Evolutionary conservation across 2,888 invertebrate species (phyloP), one percentile per base, ranked within the genome.

Genomic region (Caenorhabditis panamensis): DNA sequence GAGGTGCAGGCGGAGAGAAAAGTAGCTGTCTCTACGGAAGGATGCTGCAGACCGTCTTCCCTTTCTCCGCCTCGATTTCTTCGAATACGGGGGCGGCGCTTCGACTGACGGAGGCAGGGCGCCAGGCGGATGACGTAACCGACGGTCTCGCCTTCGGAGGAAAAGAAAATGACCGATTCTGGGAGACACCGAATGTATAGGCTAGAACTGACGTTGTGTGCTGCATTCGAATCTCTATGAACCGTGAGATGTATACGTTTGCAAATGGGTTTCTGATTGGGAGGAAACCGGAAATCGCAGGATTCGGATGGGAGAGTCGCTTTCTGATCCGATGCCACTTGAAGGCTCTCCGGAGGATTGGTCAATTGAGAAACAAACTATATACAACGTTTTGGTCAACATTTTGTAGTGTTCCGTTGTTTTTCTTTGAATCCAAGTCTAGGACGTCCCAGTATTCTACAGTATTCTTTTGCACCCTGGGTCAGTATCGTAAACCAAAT

Each of bases 221-320:
- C 75, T 59, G 63, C 59, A 75, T 75, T 67, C 59, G 66, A 56
- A 75, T 75, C 59, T 75, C 47, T 73, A 73, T 73, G 73, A 49
- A 75, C 64, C 66, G 66, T 75, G 58, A 28, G 49, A 41, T 44
- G 44, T 18, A 47, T 69, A 18, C 26, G 63, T 72, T 63, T 49
- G 49, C 49, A 28, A 73, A 66, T 66, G 36, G 73, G 49, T 56
- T 56, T 73, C 36, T 3, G 36, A 44, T 24, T 22, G 20, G 22
- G 68, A 41, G 20, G 67, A 26, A 69, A 71, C 71, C 71, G 71
- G 71, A 72, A 72, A 72, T 56, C n/a, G 20, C 6, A 13, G 66
- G 58, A 59, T 51, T 31, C 64, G 64, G 63, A 59, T 66, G 49
- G 24, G 54, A n/a, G 36, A 11, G 51, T 59, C 51, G 58, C 58